Evolutionary conservation across 2,113 vertebrate species (phyloP).

Genomic region (Bufo bufo): DNA sequence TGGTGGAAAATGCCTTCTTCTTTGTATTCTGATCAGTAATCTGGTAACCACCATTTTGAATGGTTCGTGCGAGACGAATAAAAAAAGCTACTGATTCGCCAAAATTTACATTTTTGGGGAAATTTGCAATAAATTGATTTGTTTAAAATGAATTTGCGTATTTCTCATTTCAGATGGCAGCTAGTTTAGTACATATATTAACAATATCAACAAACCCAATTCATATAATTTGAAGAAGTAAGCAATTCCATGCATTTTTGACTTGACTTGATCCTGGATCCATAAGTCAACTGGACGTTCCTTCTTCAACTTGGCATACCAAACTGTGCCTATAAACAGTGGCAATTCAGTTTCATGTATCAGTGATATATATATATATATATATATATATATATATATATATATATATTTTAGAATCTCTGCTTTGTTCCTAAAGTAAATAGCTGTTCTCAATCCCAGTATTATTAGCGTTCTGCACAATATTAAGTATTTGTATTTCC

Average conservation of each 20-base stretch:
- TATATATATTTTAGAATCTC: slow-evolving; percentile 58
- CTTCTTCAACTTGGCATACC: not conserved
- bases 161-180: no score
- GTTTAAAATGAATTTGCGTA: no score
- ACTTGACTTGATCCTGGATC: not conserved
- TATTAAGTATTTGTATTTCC: slow-evolving; percentile 66
- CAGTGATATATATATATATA: not conserved
- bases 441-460: slow-evolving; percentile 60
- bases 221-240: not conserved
- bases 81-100: no score
- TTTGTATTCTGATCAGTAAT: no score
- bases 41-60: no score
- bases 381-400: slow-evolving; percentile 44
- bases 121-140: no score
- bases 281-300: not conserved
- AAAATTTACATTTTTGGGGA: no score
- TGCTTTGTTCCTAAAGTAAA: slow-evolving; percentile 52
- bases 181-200: no score
- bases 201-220: no score
- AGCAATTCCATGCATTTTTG: not conserved
- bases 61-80: no score
- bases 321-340: not conserved
- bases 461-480: slow-evolving; percentile 72
- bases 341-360: slow-evolving; percentile 3
- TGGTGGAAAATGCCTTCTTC: no score